phyloP scores from a whole-genome alignment of 1,140 invertebrate genomes.

The Battus philenor region DNA sequence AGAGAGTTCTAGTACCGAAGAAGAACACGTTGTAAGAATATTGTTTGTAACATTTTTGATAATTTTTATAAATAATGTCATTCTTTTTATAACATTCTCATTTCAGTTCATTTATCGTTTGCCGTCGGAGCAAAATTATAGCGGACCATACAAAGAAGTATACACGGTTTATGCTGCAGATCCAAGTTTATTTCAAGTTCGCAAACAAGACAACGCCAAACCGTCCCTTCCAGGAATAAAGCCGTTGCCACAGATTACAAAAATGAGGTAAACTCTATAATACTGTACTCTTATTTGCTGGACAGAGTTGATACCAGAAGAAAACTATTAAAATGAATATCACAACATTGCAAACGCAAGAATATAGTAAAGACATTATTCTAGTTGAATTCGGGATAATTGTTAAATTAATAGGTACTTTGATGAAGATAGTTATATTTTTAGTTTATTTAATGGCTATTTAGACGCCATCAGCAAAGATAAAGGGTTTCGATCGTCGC shows the following conservation, averaged over 20 bases:
- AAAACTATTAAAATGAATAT: too few relatives aligned
- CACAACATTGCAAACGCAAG: too few relatives aligned
- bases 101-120: conserved; percentile 85
- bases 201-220: conserved; percentile 53
- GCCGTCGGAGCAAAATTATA: conserved; percentile 81
- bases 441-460: too few relatives aligned
- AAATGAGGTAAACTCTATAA: conserved; percentile 79
- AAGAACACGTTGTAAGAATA: conserved; percentile 87
- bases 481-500: too few relatives aligned
- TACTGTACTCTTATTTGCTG: not conserved
- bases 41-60: too few relatives aligned
- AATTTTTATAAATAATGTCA: too few relatives aligned
- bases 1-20: conserved; percentile 93
- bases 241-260: conserved; percentile 74
- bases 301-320: not conserved
- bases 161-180: conserved; percentile 77
- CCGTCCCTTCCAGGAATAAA: conserved; percentile 57
- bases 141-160: conserved; percentile 76
- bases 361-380: too few relatives aligned
- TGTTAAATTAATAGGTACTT: too few relatives aligned
- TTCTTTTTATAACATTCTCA: too few relatives aligned
- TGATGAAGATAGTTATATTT: too few relatives aligned
- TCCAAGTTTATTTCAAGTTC: conserved; percentile 76
- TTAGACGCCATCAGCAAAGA: too few relatives aligned
- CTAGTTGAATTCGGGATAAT: too few relatives aligned